Conservation (phyloP, 2,888 invertebrate species). For the Diaprepes abbreviatus region DNA sequence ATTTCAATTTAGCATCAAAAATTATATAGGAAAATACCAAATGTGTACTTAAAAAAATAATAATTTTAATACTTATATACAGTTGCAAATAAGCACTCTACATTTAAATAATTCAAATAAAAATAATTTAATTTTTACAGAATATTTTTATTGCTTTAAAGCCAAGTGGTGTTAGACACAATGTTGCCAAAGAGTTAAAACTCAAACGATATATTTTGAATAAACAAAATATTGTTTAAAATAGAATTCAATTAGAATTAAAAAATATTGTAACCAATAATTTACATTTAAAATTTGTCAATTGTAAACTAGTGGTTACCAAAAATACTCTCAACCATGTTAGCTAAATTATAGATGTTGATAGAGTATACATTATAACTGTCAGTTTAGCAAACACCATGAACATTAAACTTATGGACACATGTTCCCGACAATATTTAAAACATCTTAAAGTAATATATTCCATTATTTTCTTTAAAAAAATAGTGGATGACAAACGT, state of each 20-base stretch:
- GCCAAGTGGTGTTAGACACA: slow-evolving; percentile 30
- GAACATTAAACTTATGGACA: too few species aligned
- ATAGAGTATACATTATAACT: too few species aligned
- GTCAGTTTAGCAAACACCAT: too few species aligned
- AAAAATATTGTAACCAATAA: not conserved
- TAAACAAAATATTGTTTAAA: not conserved
- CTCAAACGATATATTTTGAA: slow-evolving; percentile 36
- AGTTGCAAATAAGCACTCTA: not conserved
- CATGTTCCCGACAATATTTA: too few species aligned
- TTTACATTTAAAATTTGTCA: not conserved
- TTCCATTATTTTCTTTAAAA: too few species aligned
- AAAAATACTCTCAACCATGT: not conserved
- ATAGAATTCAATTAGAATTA: not conserved
- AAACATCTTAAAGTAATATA: too few species aligned
- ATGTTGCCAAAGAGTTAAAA: slow-evolving; percentile 35
- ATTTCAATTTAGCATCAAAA: slow-evolving; percentile 37
- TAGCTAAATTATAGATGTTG: not conserved
- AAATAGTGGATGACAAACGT: too few species aligned
- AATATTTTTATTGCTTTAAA: slow-evolving; percentile 9
- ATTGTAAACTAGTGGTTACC: not conserved
- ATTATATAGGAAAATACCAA: slow-evolving; percentile 42
- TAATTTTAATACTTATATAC: slow-evolving; percentile 2
- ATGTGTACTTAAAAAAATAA: slow-evolving; percentile 29
- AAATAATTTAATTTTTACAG: slow-evolving; percentile 6
- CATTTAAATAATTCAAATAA: not conserved